These are phyloP conservation scores for Rhabdomys pumilio DNA, from an alignment of 2,797 vertebrate species.

Conservation along the genomic window DNA sequence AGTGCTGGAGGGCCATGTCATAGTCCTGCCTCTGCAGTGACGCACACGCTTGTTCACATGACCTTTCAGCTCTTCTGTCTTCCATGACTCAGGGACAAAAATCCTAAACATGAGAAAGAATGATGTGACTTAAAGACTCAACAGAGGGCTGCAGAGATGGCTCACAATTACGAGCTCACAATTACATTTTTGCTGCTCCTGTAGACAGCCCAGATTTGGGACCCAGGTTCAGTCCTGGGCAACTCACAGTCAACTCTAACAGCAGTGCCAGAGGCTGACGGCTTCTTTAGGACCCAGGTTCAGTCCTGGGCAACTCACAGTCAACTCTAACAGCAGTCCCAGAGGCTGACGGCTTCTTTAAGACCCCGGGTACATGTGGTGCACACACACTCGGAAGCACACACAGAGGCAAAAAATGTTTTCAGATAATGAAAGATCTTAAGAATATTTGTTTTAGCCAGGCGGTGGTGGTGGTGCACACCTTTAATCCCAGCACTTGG, in stretches of 20 bases:
- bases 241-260: background rate
- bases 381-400: background rate
- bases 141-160: background rate
- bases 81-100: conserved; percentile 99
- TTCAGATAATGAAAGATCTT: background rate
- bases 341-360: background rate
- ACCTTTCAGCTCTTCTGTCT: conserved; percentile 99
- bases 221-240: background rate
- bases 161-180: background rate
- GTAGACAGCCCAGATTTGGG: background rate
- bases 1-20: conserved; percentile 96
- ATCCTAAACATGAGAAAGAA: conserved; percentile 89
- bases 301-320: background rate
- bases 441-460: background rate
- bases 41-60: conserved; percentile 99
- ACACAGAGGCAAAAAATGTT: background rate
- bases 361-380: no score
- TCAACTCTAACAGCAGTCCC: background rate
- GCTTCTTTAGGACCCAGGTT: no score
- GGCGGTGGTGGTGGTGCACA: no score
- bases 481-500: no score
- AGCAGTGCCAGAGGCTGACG: background rate
- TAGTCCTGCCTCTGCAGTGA: conserved; percentile 97
- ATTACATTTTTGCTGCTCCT: background rate
- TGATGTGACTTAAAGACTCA: conserved; percentile 81